Evolutionary conservation across 2,113 vertebrate species (phyloP), one percentile per base, ranked within the genome.

Genomic region (Alethe castanea): DNA sequence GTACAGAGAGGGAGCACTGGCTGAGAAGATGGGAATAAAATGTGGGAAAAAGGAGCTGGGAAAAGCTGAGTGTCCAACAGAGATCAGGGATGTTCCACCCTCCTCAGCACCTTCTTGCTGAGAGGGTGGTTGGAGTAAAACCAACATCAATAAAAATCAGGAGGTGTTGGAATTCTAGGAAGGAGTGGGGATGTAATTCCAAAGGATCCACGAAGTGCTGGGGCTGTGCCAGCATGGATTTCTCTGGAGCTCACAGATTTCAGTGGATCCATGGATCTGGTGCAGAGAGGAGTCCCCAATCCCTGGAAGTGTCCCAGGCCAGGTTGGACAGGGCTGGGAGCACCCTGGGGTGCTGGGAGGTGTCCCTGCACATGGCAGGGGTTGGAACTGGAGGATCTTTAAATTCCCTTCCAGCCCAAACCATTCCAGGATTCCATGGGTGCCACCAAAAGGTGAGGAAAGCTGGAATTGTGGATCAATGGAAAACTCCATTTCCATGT

Each of bases 11-110:
- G 42, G 45, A 52, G n/a, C 24, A 6, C 31, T 36, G 78, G 48
- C 47, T 78, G 87, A 44, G 78, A n/a, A 62, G 25, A 33, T 60
- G 15, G 61, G 56, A 77, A 4, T 24, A 33, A 61, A 79, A 81
- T 8, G 31, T 64, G 44, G 35, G 60, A 0, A 3, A 61, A 72
- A 40, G 17, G 48, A 29, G 19, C 2, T 50, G 66, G 81, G 71
- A n/a, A 59, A 74, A 66, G 56, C 52, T 62, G 72, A 4, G 16
- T 2, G 3, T 52, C 29, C 60, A 14, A 3, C 0, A 0, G 80
- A 45, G 25, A 40, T 54, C 1, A 1, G 56, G 73, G 42, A 9
- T 11, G 62, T 92, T 57, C n/a, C 45, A 2, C 45, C 61, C 38
- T 72, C 9, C 53, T 67, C 88, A 87, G 59, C 67, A 17, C 33